Evolutionary conservation across 2,888 invertebrate species (phyloP), one percentile per base, ranked within the genome.

Genomic region (Lysandra bellargus): DNA sequence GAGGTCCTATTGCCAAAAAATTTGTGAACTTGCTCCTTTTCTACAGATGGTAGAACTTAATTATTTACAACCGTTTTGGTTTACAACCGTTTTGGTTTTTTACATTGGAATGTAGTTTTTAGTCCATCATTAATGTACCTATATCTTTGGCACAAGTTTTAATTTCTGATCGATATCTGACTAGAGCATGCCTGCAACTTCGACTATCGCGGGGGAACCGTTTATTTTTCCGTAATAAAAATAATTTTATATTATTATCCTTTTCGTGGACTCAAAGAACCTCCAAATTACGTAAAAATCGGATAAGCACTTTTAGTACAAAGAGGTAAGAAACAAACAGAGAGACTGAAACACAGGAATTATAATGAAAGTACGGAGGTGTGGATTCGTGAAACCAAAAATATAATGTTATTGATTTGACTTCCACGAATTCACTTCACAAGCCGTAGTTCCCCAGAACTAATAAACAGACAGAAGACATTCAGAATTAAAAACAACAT

Each of bases 401-500:
- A 57, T 57, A 69, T 69, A 30, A 33, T 69, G 64, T 69, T 69
- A 33, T 69, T 69, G 30, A 33, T 69, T 69, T 3, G 30, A 2
- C 33, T 69, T 69, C 69, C 69, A 69, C 69, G 12, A 69, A 69
- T 1, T 17, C 14, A 1, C 23, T 75, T 49, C 23, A 49, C 17
- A 4, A 23, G 4, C 49, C 12, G 17, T 49, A 33, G 33, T 33
- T 76, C 33, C 17, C 57, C 30, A 76, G 76, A 76, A 76, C 76
- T 57, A 76, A 76, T 57, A 76, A 76, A 57, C 49, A 33, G 6
- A 33, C 53, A 57, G 53, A 57, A 75, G 49, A 49, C 75, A 57
- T 76, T 76, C 14, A 37, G 33, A 76, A 75, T 75, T 75, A 49
- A 49, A 75, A 75, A 75, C 57, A 76, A 76, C 76, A 76, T 76